Base-by-base conservation (phyloP, 2,113 vertebrate genomes). In the Esox niger region DNA sequence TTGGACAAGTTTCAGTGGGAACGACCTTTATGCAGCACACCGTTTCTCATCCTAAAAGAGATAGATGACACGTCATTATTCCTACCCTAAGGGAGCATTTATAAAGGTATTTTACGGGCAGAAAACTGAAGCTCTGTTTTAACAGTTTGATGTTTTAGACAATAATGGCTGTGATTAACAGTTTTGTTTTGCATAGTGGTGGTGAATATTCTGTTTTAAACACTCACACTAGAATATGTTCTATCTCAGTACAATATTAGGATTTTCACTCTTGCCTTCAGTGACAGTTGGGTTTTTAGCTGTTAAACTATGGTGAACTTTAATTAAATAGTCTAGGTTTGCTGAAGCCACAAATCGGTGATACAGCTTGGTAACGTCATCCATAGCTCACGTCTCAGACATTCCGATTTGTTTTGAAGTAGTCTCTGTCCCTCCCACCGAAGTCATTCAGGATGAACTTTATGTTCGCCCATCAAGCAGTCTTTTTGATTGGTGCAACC, bases 111-210 rank as follows among this genome's bases (percentile, higher is more conserved):
- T 76, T 46, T 81, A 80, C 76, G 84, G 84, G 35, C 52, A 27
- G 30, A 68, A 23, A 86, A 86, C 71, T 69, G 26, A 87, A 90
- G 87, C 83, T 46, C 75, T 78, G 79, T 82, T 86, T 82, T 85
- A 84, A 87, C 75, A 86, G 82, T 83, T 82, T 84, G 70, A 55
- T 74, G 79, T 30, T 59, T 76, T 78, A 78, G 80, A 76, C 72
- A 67, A 84, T 91, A 87, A 88, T 84, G 79, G 68, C 71, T 76
- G 79, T 87, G 88, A 91, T 89, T 91, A 90, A 88, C 90, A 83
- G 85, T 77, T 71, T 20, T n/a, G 47, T 20, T 17, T 52, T 21
- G 47, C 1, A 0, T 6, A 52, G 47, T 21, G 47, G 47, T 23
- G n/a, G 17, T 9, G 47, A n/a, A 52, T 1, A 8, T 20, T 49